Conservation (phyloP, 1,140 invertebrate genomes). For the Zaprionus taronus region DNA sequence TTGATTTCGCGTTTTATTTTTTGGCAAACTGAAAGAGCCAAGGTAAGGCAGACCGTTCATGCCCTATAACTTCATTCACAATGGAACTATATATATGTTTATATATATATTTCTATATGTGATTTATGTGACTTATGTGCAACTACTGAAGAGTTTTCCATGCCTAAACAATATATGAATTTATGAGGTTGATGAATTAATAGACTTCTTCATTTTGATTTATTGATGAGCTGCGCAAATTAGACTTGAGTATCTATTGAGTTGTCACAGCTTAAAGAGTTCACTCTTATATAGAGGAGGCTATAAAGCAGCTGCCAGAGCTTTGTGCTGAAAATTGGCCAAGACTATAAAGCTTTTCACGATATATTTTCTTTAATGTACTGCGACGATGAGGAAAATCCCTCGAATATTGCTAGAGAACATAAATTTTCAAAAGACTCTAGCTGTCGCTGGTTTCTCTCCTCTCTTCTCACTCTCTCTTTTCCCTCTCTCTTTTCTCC, state of each 20-base stretch:
- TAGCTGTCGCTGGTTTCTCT: neutral
- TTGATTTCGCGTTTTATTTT: slow-evolving; percentile 47
- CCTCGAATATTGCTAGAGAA: neutral
- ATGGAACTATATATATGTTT: slow-evolving; percentile 12
- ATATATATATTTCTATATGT: too few relatives aligned
- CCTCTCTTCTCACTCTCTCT: neutral
- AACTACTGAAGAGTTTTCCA: slow-evolving; percentile 11
- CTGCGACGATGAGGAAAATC: neutral
- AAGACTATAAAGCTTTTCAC: neutral
- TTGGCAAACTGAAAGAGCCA: slow-evolving; percentile 13
- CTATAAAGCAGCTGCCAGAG: neutral
- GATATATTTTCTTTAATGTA: slow-evolving; percentile 5
- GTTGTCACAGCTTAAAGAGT: slow-evolving; percentile 5
- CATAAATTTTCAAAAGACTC: slow-evolving; percentile 24
- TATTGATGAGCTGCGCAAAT: slow-evolving; percentile 14
- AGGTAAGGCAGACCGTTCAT: neutral
- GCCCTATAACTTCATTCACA: slow-evolving; percentile 23
- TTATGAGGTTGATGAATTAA: slow-evolving; percentile 14
- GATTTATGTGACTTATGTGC: slow-evolving; percentile 30
- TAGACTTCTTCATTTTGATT: slow-evolving; percentile 27
- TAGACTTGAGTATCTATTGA: slow-evolving; percentile 12
- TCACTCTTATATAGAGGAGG: neutral
- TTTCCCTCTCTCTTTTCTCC: neutral
- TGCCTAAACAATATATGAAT: slow-evolving; percentile 22
- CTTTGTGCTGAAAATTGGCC: neutral